A percentile compares a stretch with the other conserved stretches of the same genome.
Conservation (phyloP, 2,113 vertebrate species). For the Siniperca knerii region DNA sequence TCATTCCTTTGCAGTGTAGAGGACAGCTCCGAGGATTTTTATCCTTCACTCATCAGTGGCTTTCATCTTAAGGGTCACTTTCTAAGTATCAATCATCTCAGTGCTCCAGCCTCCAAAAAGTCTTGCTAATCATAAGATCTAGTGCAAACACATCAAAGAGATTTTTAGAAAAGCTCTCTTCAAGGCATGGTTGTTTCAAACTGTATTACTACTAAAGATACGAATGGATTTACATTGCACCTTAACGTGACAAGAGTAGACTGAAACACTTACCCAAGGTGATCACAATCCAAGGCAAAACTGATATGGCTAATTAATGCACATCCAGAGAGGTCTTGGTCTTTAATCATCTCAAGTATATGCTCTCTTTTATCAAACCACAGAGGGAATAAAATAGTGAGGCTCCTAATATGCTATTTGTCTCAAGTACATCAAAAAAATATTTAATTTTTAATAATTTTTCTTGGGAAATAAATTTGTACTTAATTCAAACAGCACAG, state of each 20-base stretch:
- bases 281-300: constrained; percentile 56
- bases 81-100: constrained; percentile 60
- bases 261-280: constrained; percentile 47
- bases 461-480: constrained; percentile 59
- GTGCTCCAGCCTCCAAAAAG: constrained; percentile 40
- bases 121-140: constrained; percentile 53
- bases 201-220: constrained; percentile 43
- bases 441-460: constrained; percentile 71
- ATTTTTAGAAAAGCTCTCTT: constrained; percentile 52
- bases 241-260: constrained; percentile 55
- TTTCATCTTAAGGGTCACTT: constrained; percentile 70
- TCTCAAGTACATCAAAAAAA: constrained; percentile 64
- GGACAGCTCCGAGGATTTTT: constrained; percentile 37
- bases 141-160: constrained; percentile 60
- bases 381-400: constrained; percentile 42
- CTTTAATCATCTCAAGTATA: constrained; percentile 73
- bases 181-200: constrained; percentile 47
- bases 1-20: constrained; percentile 21
- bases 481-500: constrained; percentile 65
- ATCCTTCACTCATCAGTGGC: constrained; percentile 56
- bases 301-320: constrained; percentile 68
- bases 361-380: constrained; percentile 73
- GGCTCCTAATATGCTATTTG: constrained; percentile 72
- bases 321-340: constrained; percentile 46
- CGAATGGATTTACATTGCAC: constrained; percentile 59